Evolutionary conservation across 2,113 vertebrate genomes (phyloP), one percentile per base, ranked within the genome.

Genomic region (Astatoreochromis straeleni): DNA sequence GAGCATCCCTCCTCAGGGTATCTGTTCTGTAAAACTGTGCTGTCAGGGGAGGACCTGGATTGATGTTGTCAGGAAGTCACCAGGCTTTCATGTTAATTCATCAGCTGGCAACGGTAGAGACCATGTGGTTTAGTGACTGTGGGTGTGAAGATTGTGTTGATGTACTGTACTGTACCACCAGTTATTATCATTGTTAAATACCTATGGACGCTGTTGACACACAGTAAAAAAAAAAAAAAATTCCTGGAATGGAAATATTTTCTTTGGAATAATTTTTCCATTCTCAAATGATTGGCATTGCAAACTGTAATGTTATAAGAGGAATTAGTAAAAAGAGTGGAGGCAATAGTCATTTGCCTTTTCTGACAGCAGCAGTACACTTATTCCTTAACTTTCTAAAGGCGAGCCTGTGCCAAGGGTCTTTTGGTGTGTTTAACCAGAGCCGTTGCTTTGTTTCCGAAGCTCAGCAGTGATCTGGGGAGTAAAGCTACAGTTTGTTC

Each of bases 21-120:
- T 86, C 90, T 92, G 86, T 88, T 91, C 86, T 63, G 78, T 84
- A 57, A 47, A 86, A 80, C 51, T 47, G 79, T 57, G 19, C 63
- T 51, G 58, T 81, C 53, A 78, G 26, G 21, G 82, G 63, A 12
- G 63, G 68, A 84, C 53, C 38, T 60, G 86, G 85, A 82, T 83
- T 90, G 53, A 78, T 85, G 83, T 57, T 85, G 81, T 84, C 19
- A 63, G 51, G 86, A 88, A 58, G 85, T 84, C 89, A 84, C 86
- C 75, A 88, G 38, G 60, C 31, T 81, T 75, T 87, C 78, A 87
- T 88, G 57, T 45, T 63, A 82, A 87, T 90, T 90, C 47, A 55
- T 89, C 81, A 86, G 49, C 24, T 83, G 81, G 54, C n/a, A 70
- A 51, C 19, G 33, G 16, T 82, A 54, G 54, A 88, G 45, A 88